phyloP scores from a whole-genome alignment of 2,888 invertebrate genomes.

The Sinopyrophorus schimmeli region DNA sequence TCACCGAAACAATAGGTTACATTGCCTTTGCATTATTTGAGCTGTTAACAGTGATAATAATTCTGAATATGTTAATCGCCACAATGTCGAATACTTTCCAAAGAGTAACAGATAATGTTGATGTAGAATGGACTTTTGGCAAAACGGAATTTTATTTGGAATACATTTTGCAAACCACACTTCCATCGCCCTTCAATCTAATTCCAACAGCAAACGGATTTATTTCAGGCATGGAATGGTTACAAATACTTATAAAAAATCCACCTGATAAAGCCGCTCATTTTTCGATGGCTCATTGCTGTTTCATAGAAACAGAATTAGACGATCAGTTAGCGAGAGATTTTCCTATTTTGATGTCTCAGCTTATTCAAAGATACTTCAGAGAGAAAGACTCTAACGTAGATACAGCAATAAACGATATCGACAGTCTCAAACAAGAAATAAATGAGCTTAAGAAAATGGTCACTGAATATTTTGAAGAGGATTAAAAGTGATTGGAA shows the following conservation, averaged over 20 bases:
- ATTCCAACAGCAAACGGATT: slow-evolving; percentile 64
- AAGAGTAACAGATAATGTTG: slow-evolving; percentile 68
- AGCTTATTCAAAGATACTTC: slow-evolving; percentile 65
- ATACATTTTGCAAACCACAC: slow-evolving; percentile 69
- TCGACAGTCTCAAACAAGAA: slow-evolving; percentile 57
- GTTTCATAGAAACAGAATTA: slow-evolving; percentile 53
- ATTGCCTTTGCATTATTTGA: slow-evolving; percentile 69
- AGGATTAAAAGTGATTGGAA: too few relatives aligned
- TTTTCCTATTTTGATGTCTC: slow-evolving; percentile 62
- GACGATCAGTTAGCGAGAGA: slow-evolving; percentile 53
- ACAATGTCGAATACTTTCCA: slow-evolving; percentile 79
- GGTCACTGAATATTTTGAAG: slow-evolving; percentile 44
- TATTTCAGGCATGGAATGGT: slow-evolving; percentile 56
- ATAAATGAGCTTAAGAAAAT: slow-evolving; percentile 52
- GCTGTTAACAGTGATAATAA: slow-evolving; percentile 71
- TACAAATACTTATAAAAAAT: slow-evolving; percentile 52
- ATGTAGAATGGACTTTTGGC: slow-evolving; percentile 77
- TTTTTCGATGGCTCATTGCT: slow-evolving; percentile 54
- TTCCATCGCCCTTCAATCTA: slow-evolving; percentile 74
- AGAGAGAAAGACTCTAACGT: slow-evolving; percentile 55
- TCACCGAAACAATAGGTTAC: slow-evolving; percentile 70
- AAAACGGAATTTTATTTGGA: slow-evolving; percentile 74
- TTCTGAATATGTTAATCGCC: slow-evolving; percentile 79
- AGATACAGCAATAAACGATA: slow-evolving; percentile 52
- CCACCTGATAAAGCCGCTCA: slow-evolving; percentile 52